phyloP scores from a whole-genome alignment of 2,888 invertebrate species.

The Leptopterna dolabrata region DNA sequence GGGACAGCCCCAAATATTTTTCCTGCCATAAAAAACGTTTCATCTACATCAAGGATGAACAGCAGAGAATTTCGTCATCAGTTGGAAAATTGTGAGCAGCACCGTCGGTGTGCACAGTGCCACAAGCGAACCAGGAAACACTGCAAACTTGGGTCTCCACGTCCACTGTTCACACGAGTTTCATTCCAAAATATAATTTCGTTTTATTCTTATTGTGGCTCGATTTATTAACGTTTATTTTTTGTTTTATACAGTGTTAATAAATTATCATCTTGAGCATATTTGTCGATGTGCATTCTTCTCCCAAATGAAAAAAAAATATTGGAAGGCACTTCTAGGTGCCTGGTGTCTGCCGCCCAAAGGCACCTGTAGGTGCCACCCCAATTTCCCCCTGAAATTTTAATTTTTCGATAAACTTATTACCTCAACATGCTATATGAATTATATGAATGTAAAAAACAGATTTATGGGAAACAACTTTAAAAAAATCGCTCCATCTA shows the following conservation, averaged over 20 bases:
- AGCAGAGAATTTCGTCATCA: background rate
- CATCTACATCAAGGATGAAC: too few species aligned
- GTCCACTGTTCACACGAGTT: background rate
- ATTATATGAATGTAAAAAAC: too few species aligned
- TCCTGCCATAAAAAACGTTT: too few species aligned
- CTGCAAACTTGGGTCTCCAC: background rate
- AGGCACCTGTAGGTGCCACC: background rate
- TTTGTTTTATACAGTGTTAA: too few species aligned
- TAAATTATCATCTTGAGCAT: background rate
- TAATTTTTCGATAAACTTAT: too few species aligned
- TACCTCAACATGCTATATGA: too few species aligned
- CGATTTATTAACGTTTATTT: too few species aligned
- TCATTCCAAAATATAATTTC: background rate
- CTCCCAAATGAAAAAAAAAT: background rate
- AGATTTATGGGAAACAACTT: too few species aligned
- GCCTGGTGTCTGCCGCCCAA: background rate
- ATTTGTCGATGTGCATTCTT: background rate
- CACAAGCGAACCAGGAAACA: slow-evolving; percentile 10
- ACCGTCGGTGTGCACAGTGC: background rate
- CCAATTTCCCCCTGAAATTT: background rate
- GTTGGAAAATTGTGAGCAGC: background rate
- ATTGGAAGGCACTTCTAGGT: background rate
- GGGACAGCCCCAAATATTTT: too few species aligned
- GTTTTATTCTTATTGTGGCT: too few species aligned
- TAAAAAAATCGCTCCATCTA: too few species aligned